Evolutionary conservation across 2,797 vertebrate species (phyloP), one percentile per base, ranked within the genome.

Genomic region (Fundulus diaphanus): DNA sequence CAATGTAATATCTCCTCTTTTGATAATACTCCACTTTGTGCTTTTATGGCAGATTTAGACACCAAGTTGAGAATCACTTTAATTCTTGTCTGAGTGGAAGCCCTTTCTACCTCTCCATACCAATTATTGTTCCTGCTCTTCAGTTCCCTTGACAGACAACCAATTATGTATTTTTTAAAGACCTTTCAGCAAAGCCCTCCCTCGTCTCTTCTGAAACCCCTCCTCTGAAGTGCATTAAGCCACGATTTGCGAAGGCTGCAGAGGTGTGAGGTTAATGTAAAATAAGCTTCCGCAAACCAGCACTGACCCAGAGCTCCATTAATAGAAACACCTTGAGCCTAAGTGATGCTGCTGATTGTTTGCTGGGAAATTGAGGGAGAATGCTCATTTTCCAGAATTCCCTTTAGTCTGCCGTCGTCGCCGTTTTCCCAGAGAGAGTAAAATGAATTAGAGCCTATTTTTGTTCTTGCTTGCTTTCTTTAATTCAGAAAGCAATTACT

Each of bases 401-500:
- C 90, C 87, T 20, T n/a, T 80, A 71, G 83, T 84, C 78, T 81
- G 67, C 81, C 9, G 9, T 80, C 80, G 68, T 78, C 72, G 68
- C 22, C 1, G n/a, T 78, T 82, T 81, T 92, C 85, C 88, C 88
- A 72, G 78, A 82, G 87, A 88, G 80, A 82, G 68, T 63, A 66
- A 84, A 92, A 92, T 92, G 86, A 93, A 93, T 94, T 86, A 93
- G 81, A 89, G 85, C 77, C 89, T 89, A 88, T 90, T 94, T 93
- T 93, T 82, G 92, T 93, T 90, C 83, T 81, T 90, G 88, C 88
- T 92, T 87, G 90, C 89, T 88, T 89, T 91, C 89, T 94, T 93
- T 93, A 95, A 95, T 95, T 94, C 92, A 94, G 89, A 95, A 94
- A 94, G 90, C 95, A 95, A 95, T 96, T 95, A 95, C 93, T 94